A percentile compares a stretch with the other conserved stretches of the same genome.
These are phyloP conservation scores for Ceratoteleas bidentatus DNA, from an alignment of 1,140 invertebrate species.

Conservation along the genomic window DNA sequence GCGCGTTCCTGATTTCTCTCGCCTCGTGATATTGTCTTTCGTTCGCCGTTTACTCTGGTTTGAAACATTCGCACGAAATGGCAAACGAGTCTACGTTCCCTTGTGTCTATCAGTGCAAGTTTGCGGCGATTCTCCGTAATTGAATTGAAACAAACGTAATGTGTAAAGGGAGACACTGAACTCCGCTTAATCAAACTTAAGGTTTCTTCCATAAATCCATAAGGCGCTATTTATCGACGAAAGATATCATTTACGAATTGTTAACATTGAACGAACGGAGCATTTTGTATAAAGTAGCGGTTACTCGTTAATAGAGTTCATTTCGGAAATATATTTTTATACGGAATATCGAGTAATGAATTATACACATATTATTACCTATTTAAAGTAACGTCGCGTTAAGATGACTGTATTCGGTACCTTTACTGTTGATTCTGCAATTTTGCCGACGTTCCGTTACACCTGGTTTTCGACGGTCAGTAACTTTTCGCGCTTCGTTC, in stretches of 20 bases:
- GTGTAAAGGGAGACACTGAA: conserved; percentile 31
- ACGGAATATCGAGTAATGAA: conserved; percentile 53
- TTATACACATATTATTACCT: conserved; percentile 54
- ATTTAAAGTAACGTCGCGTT: conserved; percentile 52
- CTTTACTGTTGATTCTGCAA: conserved; percentile 28
- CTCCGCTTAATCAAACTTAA: conserved; percentile 57
- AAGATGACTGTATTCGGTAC: conserved; percentile 37
- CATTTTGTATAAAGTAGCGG: conserved; percentile 62
- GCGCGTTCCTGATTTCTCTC: conserved; percentile 6
- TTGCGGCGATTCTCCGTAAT: conserved; percentile 25
- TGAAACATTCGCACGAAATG: no score
- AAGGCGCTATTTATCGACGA: conserved; percentile 58
- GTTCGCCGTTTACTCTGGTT: not conserved
- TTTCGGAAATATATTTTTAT: conserved; percentile 66
- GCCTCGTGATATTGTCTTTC: not conserved
- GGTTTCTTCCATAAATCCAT: conserved; percentile 62
- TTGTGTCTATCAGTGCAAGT: no score
- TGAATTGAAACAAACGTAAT: conserved; percentile 31
- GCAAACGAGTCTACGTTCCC: no score
- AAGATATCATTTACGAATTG: conserved; percentile 58
- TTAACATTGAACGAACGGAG: conserved; percentile 54
- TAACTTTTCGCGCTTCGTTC: conserved; percentile 7
- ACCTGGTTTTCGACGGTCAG: conserved; percentile 25
- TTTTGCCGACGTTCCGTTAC: no score
- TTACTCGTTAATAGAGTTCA: conserved; percentile 60